These are phyloP conservation scores for Lycia hirtaria DNA, from an alignment of 2,888 invertebrate species.

Conservation along the genomic window DNA sequence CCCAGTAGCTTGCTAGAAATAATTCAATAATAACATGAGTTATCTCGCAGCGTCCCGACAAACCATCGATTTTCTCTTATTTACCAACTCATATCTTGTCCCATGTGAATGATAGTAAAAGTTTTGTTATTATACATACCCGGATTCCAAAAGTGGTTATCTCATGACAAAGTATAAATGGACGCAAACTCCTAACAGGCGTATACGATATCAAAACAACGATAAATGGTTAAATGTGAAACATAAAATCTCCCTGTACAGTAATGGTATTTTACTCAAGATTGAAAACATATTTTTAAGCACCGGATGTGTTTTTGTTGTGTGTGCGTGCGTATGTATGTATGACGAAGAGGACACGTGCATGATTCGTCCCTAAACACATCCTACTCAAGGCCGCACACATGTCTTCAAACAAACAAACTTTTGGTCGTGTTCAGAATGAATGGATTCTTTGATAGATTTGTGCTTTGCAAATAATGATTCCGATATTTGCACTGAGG, in stretches of 20 bases:
- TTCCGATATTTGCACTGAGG: conserved; percentile 13
- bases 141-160: conserved; percentile 40
- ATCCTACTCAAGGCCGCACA: conserved; percentile 61
- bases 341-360: conserved; percentile 58
- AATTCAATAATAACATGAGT: conserved; percentile 31
- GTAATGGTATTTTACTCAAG: conserved; percentile 12
- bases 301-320: conserved; percentile 57
- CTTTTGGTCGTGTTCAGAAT: conserved; percentile 39
- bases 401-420: conserved; percentile 61
- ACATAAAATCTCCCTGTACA: conserved; percentile 13
- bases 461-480: conserved; percentile 37
- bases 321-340: no score
- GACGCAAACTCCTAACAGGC: conserved; percentile 27
- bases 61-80: conserved; percentile 20
- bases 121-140: conserved; percentile 31
- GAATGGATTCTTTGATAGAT: conserved; percentile 43
- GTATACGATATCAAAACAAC: conserved; percentile 19
- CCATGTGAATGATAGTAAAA: conserved; percentile 19
- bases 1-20: conserved; percentile 29
- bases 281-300: conserved; percentile 30
- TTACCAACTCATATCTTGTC: conserved; percentile 9
- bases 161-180: conserved; percentile 35
- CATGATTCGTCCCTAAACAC: conserved; percentile 57
- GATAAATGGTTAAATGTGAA: conserved; percentile 9
- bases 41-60: conserved; percentile 19